Evolutionary conservation across 2,797 vertebrate species (phyloP).

Genomic region (Pseudopleuronectes americanus): DNA sequence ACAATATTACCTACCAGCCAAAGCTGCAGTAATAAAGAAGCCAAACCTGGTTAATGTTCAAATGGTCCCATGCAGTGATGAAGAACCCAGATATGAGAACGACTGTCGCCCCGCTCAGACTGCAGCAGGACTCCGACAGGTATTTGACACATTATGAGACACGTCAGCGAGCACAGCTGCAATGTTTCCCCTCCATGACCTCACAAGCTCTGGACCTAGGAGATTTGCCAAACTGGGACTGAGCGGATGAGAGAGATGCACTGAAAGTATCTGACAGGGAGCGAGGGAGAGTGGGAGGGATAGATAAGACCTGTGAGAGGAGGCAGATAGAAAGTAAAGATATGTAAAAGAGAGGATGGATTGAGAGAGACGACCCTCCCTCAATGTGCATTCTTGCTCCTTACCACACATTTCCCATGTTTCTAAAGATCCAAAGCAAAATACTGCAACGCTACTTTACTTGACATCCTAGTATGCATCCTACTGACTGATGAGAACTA

Average conservation of each 20-base stretch:
- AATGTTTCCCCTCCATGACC: slow-evolving; percentile 17
- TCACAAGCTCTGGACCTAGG: slow-evolving; percentile 21
- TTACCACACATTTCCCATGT: background rate
- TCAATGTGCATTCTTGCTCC: background rate
- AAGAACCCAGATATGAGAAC: slow-evolving; percentile 18
- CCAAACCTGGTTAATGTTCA: slow-evolving; percentile 4
- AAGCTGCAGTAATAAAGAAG: background rate
- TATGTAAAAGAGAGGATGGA: background rate
- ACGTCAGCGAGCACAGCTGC: slow-evolving; percentile 28
- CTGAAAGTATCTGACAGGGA: slow-evolving; percentile 32
- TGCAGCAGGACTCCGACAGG: background rate
- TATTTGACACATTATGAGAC: slow-evolving; percentile 37
- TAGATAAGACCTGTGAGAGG: slow-evolving; percentile 20
- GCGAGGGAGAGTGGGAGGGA: slow-evolving; percentile 8
- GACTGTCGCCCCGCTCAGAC: slow-evolving; percentile 3
- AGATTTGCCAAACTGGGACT: slow-evolving; percentile 25
- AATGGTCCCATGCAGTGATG: background rate
- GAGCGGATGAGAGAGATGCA: slow-evolving; percentile 18
- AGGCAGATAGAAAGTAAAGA: background rate
- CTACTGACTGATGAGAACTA: background rate
- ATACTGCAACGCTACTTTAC: background rate
- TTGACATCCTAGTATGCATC: background rate
- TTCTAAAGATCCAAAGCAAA: background rate
- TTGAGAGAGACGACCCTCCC: background rate
- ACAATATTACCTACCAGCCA: background rate